These are phyloP conservation scores for Caenorhabditis imperialis DNA, from an alignment of 2,888 invertebrate species.

Conservation along the genomic window DNA sequence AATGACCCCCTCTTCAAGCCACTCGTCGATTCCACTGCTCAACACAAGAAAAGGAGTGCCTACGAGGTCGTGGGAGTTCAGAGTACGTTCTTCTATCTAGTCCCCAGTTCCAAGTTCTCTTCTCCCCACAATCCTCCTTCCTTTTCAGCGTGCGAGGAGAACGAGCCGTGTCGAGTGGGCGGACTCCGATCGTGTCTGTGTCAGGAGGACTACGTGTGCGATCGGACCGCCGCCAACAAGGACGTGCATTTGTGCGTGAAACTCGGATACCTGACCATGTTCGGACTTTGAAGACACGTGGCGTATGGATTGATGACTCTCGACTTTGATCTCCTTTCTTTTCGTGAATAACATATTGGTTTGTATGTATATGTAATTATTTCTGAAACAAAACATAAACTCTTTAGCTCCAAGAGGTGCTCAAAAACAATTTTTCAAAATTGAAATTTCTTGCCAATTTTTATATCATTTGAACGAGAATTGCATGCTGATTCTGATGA, in stretches of 20 bases:
- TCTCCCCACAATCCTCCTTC: background rate
- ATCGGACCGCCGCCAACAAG: conserved; percentile 39
- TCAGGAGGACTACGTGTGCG: conserved; percentile 49
- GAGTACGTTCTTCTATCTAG: conserved; percentile 14
- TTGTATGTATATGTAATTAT: too few relatives aligned
- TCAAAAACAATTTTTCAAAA: too few relatives aligned
- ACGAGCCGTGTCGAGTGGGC: conserved; percentile 50
- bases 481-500: too few relatives aligned
- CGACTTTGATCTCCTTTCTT: too few relatives aligned
- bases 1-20: conserved; percentile 45
- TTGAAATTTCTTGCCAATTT: too few relatives aligned
- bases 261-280: conserved; percentile 37
- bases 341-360: too few relatives aligned
- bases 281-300: conserved; percentile 27
- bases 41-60: conserved; percentile 39
- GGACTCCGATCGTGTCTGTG: conserved; percentile 54
- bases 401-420: too few relatives aligned
- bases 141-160: conserved; percentile 53
- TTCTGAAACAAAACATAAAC: too few relatives aligned
- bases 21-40: conserved; percentile 17
- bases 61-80: conserved; percentile 39
- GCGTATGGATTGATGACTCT: too few relatives aligned
- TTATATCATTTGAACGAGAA: too few relatives aligned
- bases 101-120: too few relatives aligned
- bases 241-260: conserved; percentile 48